Evolutionary conservation across 1,140 invertebrate genomes (phyloP).

Genomic region (Halesus radiatus): DNA sequence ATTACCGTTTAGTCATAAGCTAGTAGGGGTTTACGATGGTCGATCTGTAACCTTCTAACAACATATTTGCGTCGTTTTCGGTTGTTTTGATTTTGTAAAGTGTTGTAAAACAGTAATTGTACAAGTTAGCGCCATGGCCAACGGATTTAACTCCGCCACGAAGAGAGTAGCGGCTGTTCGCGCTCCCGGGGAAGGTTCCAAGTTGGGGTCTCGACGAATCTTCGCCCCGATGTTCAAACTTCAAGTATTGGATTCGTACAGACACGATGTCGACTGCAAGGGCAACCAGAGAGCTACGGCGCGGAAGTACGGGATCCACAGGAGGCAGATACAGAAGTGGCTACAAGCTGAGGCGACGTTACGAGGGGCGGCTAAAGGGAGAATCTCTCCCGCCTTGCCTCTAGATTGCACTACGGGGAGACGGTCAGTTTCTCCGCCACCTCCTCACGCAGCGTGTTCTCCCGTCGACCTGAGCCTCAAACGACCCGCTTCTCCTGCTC

Average conservation of each 20-base stretch:
- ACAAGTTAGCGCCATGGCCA: slow-evolving; percentile 57
- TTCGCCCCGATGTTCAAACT: slow-evolving; percentile 89
- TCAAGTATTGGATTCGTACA: slow-evolving; percentile 87
- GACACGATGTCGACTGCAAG: slow-evolving; percentile 85
- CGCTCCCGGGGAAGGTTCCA: slow-evolving; percentile 68
- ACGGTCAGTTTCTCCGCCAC: slow-evolving; percentile 54
- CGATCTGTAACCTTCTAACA: slow-evolving; percentile 31
- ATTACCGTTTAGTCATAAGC: slow-evolving; percentile 55
- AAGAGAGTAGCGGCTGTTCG: slow-evolving; percentile 61
- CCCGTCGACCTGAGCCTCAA: slow-evolving; percentile 69
- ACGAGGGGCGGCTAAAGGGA: slow-evolving; percentile 74
- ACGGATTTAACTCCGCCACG: slow-evolving; percentile 51
- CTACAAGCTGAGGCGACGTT: slow-evolving; percentile 84
- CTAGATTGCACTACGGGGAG: slow-evolving; percentile 64
- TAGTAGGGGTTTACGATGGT: slow-evolving; percentile 41
- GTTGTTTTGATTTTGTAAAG: slow-evolving; percentile 50
- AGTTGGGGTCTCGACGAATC: slow-evolving; percentile 83
- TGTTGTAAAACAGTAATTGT: slow-evolving; percentile 24
- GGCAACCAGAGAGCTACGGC: slow-evolving; percentile 89
- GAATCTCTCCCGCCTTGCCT: slow-evolving; percentile 62
- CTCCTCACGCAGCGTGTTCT: slow-evolving; percentile 55
- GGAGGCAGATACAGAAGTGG: slow-evolving; percentile 91
- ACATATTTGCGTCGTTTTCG: slow-evolving; percentile 38
- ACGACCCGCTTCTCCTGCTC: slow-evolving; percentile 66
- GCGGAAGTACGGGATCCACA: slow-evolving; percentile 88